Conservation (phyloP, 2,113 vertebrate genomes). For the Colius striatus region DNA sequence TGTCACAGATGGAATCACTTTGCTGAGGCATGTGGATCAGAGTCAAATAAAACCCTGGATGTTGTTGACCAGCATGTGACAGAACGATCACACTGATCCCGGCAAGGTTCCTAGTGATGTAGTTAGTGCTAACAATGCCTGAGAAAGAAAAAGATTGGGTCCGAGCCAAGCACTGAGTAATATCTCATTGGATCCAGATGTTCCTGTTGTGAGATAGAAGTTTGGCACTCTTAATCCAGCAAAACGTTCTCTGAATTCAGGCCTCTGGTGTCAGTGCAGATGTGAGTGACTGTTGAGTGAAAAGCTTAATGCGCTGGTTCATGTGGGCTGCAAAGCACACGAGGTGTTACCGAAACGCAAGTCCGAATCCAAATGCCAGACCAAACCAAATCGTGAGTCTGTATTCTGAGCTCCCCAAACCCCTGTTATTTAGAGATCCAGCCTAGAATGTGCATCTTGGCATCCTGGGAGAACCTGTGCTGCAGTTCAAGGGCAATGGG, state of each 20-base stretch:
- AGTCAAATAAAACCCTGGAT: slow-evolving; percentile 56
- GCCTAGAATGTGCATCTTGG: neutral
- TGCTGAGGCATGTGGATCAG: slow-evolving; percentile 31
- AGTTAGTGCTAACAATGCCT: slow-evolving; percentile 42
- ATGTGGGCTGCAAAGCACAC: neutral
- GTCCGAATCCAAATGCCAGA: neutral
- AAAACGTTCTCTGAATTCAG: neutral
- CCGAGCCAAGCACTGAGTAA: slow-evolving; percentile 46
- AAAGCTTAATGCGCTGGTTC: neutral
- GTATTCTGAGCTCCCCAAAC: neutral
- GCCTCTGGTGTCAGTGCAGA: neutral
- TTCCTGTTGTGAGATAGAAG: slow-evolving; percentile 32
- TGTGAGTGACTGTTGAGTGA: neutral
- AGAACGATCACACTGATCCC: slow-evolving; percentile 53
- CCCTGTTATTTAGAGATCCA: neutral
- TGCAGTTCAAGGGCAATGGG: neutral
- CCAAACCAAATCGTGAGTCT: neutral
- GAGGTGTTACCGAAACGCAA: neutral
- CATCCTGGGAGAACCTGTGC: neutral
- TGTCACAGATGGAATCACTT: slow-evolving; percentile 68
- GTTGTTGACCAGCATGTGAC: slow-evolving; percentile 59
- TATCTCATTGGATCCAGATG: slow-evolving; percentile 65
- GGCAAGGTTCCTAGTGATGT: slow-evolving; percentile 58
- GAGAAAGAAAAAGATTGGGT: slow-evolving; percentile 28
- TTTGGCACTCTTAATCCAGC: neutral